Percentiles rank a stretch among this genome's conserved stretches.
Evolutionary conservation across 2,888 invertebrate species (phyloP).

Genomic region (Lissocephala sabroskyi): DNA sequence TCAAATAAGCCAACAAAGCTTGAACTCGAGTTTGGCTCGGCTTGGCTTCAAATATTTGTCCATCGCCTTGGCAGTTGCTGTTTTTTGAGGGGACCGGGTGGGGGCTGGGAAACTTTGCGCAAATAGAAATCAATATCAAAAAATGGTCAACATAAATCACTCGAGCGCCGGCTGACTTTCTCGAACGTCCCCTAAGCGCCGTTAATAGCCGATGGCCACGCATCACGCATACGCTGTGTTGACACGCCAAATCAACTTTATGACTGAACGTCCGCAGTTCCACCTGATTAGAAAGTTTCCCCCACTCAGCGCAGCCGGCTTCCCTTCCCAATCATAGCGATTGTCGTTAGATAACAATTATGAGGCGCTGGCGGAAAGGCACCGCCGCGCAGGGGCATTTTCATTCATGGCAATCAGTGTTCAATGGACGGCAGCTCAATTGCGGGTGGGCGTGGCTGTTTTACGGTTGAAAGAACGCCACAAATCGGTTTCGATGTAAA

Average conservation of each 20-base stretch:
- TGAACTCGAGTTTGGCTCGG: no score
- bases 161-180: slow-evolving; percentile 23
- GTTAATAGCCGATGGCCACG: slow-evolving; percentile 48
- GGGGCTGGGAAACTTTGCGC: slow-evolving; percentile 38
- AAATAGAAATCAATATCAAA: slow-evolving; percentile 47
- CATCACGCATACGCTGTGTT: slow-evolving; percentile 26
- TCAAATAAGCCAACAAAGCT: neutral
- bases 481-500: no score
- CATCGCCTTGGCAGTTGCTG: slow-evolving; percentile 29
- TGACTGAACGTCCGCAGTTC: slow-evolving; percentile 38
- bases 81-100: no score
- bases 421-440: no score
- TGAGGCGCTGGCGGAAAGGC: no score
- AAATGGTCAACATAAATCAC: neutral
- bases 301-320: no score
- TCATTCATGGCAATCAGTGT: no score
- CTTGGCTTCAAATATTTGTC: slow-evolving; percentile 1
- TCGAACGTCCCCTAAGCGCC: slow-evolving; percentile 30
- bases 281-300: slow-evolving; percentile 53
- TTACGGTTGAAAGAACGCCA: no score
- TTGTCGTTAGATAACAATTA: no score
- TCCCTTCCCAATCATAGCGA: no score
- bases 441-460: no score
- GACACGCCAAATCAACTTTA: neutral
- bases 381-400: no score